Percentiles rank a stretch among this genome's conserved stretches.
Conservation (phyloP, 2,113 vertebrate genomes). For the Varanus salvator region DNA sequence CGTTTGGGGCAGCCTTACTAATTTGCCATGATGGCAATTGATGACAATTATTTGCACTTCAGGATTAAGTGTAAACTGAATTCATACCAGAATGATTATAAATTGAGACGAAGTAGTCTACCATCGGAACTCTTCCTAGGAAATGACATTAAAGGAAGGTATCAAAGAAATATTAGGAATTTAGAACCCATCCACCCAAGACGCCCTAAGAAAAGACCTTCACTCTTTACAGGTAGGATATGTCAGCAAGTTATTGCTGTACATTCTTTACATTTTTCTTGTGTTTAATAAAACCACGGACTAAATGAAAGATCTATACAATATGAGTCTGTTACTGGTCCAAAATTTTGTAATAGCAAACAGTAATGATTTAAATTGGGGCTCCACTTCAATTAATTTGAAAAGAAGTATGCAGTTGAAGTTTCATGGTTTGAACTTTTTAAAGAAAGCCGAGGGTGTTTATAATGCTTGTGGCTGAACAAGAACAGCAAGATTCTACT, state of each 20-base stretch:
- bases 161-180: slow-evolving; percentile 80
- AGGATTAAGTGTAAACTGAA: slow-evolving; percentile 79
- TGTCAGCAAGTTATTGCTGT: background rate
- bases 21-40: slow-evolving; percentile 81
- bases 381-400: background rate
- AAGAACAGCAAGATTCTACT: slow-evolving; percentile 33
- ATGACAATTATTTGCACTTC: slow-evolving; percentile 80
- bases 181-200: slow-evolving; percentile 84
- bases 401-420: background rate
- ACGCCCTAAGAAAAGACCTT: slow-evolving; percentile 89
- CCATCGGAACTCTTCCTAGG: slow-evolving; percentile 83
- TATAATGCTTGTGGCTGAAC: slow-evolving; percentile 13
- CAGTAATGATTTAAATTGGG: background rate
- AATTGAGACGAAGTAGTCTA: slow-evolving; percentile 81
- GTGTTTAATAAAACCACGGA: slow-evolving; percentile 12
- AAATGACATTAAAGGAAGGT: slow-evolving; percentile 84
- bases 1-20: rapidly evolving
- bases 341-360: background rate
- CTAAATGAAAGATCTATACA: slow-evolving; percentile 5
- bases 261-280: slow-evolving; percentile 27
- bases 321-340: background rate
- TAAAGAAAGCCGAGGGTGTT: background rate
- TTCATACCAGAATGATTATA: slow-evolving; percentile 73
- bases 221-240: slow-evolving; percentile 93
- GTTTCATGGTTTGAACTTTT: background rate